Percentiles rank a stretch among this genome's conserved stretches.
Conservation (phyloP, 2,113 vertebrate species). For the Struthio camelus region DNA sequence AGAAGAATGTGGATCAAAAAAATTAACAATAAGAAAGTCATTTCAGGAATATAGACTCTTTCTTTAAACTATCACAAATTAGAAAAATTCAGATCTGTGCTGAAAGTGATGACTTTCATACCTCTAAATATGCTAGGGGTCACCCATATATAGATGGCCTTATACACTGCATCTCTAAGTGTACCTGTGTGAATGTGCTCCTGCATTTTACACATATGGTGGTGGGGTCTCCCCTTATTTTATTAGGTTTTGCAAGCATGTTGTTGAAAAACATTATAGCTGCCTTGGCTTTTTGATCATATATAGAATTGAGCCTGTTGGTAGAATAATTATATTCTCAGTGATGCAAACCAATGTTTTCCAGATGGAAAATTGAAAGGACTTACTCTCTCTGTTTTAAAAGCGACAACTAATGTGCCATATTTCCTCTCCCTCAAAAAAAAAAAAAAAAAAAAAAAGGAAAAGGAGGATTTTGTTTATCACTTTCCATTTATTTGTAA, state of each 20-base stretch:
- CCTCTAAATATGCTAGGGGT: neutral
- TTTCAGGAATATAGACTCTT: neutral
- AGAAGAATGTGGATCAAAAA: neutral
- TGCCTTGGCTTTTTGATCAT: neutral
- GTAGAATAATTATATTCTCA: neutral
- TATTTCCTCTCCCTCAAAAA: neutral
- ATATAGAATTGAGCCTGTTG: neutral
- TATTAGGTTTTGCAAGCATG: neutral
- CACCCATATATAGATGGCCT: neutral
- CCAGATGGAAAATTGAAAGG: neutral
- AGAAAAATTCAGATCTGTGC: neutral
- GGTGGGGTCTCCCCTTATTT: neutral
- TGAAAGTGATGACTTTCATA: neutral
- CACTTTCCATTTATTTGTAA: neutral
- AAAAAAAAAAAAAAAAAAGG: too few species aligned
- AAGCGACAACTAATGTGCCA: neutral
- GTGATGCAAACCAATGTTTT: conserved; percentile 1
- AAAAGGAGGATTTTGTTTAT: accelerated
- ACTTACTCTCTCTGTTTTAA: neutral
- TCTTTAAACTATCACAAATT: neutral
- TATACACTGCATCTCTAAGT: neutral
- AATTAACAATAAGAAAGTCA: neutral
- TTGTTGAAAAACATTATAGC: neutral
- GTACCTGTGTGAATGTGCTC: neutral
- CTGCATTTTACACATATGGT: neutral